phyloP scores from a whole-genome alignment of 2,888 invertebrate genomes.

The Dichetophora obliterata region DNA sequence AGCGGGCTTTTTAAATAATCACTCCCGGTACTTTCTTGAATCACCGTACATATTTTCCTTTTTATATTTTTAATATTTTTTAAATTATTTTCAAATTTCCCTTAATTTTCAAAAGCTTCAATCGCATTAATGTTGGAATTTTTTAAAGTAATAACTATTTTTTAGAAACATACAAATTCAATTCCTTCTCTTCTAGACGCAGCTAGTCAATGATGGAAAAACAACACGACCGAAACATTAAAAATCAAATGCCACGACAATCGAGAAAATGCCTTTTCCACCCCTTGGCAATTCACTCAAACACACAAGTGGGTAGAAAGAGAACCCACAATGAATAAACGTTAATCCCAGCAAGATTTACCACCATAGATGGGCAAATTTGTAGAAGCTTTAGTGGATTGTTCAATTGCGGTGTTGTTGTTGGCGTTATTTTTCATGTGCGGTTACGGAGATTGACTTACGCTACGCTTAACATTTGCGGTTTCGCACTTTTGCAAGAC shows the following conservation, averaged over 20 bases:
- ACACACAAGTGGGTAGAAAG: background rate
- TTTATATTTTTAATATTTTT: too few species aligned
- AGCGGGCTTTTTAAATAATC: too few species aligned
- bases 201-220: conserved; percentile 43
- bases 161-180: conserved; percentile 38
- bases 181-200: conserved; percentile 26
- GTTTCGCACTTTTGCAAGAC: conserved; percentile 66
- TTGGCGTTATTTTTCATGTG: conserved; percentile 36
- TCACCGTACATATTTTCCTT: too few species aligned
- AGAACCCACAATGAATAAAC: conserved; percentile 36
- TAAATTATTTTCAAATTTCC: too few species aligned
- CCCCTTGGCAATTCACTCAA: conserved; percentile 55
- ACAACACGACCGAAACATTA: conserved; percentile 52
- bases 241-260: conserved; percentile 65
- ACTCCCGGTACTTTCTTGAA: too few species aligned
- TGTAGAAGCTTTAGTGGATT: conserved; percentile 52
- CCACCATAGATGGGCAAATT: conserved; percentile 66
- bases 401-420: conserved; percentile 31
- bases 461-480: conserved; percentile 67
- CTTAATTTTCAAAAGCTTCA: too few species aligned
- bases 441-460: conserved; percentile 60
- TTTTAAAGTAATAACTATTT: conserved; percentile 12
- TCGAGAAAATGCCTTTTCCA: conserved; percentile 66
- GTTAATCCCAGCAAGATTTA: conserved; percentile 65
- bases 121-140: background rate